These are phyloP conservation scores for Zingel zingel DNA, from an alignment of 2,113 vertebrate genomes.

Conservation along the genomic window DNA sequence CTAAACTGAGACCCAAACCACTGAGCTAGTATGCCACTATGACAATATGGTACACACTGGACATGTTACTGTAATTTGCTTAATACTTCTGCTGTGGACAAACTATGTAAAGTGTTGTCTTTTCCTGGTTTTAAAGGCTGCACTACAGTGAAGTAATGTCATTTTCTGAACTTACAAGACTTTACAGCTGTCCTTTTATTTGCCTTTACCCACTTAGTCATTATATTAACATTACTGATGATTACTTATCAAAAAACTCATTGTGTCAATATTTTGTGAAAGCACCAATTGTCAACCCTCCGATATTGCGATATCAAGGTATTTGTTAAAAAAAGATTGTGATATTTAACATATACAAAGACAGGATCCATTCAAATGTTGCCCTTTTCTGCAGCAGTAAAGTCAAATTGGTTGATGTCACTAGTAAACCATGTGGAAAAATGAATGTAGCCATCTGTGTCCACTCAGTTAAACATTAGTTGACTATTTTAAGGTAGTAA, in stretches of 20 bases:
- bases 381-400: background rate
- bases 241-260: no score
- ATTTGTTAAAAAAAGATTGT: no score
- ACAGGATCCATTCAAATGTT: no score
- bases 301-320: no score
- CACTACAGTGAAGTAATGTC: no score
- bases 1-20: conserved; percentile 6
- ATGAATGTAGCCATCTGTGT: background rate
- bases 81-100: background rate
- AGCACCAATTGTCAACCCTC: no score
- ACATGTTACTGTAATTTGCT: background rate
- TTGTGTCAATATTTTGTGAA: no score
- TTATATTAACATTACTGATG: no score
- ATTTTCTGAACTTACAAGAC: no score
- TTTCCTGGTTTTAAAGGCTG: no score
- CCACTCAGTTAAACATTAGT: background rate
- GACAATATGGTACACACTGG: background rate
- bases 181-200: no score
- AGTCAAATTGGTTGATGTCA: background rate
- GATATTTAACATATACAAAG: background rate
- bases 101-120: background rate
- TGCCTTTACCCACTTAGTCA: no score
- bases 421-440: background rate
- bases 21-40: background rate
- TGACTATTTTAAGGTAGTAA: background rate